Evolutionary conservation across 64 coral and sea anemone genomes (phyloP).

Genomic region (Stichodactyla mertensii): DNA sequence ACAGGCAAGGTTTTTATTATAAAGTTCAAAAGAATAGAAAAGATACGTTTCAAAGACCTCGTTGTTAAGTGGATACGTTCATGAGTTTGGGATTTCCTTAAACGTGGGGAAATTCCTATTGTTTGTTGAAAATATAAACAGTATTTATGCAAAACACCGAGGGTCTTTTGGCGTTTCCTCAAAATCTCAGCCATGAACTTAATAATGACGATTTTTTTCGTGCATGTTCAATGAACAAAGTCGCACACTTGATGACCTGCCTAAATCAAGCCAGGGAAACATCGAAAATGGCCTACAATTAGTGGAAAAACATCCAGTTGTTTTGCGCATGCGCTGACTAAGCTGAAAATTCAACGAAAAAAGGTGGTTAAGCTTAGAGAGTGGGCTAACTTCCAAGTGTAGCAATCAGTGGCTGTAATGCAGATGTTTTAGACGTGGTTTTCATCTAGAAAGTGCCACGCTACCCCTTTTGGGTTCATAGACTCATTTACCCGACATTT

Average conservation of each 20-base stretch:
- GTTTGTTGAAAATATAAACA: constrained; percentile 11
- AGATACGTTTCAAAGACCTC: constrained; percentile 17
- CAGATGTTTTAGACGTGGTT: neutral
- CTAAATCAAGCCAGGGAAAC: neutral
- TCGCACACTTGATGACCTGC: constrained; percentile 20
- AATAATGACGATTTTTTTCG: constrained; percentile 3
- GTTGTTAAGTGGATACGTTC: constrained; percentile 18
- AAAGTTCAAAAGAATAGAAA: constrained; percentile 25
- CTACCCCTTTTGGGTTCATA: neutral
- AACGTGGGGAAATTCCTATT: constrained; percentile 30
- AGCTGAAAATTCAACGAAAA: constrained; percentile 4
- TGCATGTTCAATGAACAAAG: constrained; percentile 26
- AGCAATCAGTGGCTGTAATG: neutral
- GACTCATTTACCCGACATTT: neutral
- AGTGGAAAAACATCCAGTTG: neutral
- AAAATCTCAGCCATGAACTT: constrained; percentile 8
- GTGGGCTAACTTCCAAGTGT: neutral
- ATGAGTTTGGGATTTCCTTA: constrained; percentile 22
- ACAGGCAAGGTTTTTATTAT: constrained; percentile 49
- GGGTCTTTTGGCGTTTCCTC: constrained; percentile 20
- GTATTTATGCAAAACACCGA: constrained; percentile 1
- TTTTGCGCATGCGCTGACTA: constrained; percentile 33
- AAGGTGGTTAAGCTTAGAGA: neutral
- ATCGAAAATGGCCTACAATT: neutral
- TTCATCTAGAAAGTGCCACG: neutral